These are phyloP conservation scores for Bradysia coprophila DNA, from an alignment of 1,140 invertebrate species.

Conservation along the genomic window DNA sequence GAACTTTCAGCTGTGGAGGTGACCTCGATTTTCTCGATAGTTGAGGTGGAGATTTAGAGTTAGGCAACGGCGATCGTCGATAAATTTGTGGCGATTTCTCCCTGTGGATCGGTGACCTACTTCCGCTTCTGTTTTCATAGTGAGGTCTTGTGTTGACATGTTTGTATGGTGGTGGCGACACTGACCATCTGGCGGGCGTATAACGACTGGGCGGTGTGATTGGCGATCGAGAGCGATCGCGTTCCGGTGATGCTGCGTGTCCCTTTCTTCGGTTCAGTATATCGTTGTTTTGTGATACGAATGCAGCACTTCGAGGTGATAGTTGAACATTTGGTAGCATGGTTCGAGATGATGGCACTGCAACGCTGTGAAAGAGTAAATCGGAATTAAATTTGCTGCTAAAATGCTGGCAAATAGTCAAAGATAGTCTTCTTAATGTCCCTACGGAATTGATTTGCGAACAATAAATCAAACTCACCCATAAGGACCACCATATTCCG, in stretches of 20 bases:
- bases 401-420: too few species aligned
- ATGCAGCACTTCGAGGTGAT: conserved; percentile 2
- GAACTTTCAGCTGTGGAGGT: not conserved
- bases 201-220: not conserved
- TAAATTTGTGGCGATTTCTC: not conserved
- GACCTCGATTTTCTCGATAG: not conserved
- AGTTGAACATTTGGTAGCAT: conserved; percentile 1
- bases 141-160: not conserved
- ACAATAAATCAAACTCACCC: too few species aligned
- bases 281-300: conserved; percentile 1
- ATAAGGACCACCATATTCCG: too few species aligned
- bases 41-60: not conserved
- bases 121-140: not conserved
- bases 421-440: too few species aligned
- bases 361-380: too few species aligned
- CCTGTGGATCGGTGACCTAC: not conserved
- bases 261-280: conserved; percentile 1
- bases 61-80: not conserved
- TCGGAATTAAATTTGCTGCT: too few species aligned
- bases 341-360: too few species aligned
- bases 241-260: not conserved
- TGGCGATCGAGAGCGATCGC: not conserved
- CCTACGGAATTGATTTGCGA: too few species aligned
- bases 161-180: not conserved
- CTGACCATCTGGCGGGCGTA: conserved; percentile 1